A percentile compares a stretch with the other conserved stretches of the same genome.
Conservation (phyloP, 2,888 invertebrate species). For the Nineta flava region DNA sequence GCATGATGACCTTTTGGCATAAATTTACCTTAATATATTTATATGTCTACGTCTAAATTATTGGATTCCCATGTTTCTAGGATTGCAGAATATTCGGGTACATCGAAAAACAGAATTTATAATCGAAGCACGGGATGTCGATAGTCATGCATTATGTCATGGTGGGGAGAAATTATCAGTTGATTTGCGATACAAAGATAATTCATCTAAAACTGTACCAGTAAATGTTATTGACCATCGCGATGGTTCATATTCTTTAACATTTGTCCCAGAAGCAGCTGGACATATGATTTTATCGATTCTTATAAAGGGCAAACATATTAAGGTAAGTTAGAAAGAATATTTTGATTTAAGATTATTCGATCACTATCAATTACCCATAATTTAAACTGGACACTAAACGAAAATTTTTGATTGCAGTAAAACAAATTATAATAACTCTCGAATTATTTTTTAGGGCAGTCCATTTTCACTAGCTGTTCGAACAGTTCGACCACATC, state of each 20-base stretch:
- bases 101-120: constrained; percentile 42
- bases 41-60: neutral
- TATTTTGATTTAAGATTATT: too few relatives aligned
- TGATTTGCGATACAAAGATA: constrained; percentile 35
- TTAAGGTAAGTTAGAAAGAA: constrained; percentile 34
- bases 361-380: too few relatives aligned
- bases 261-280: constrained; percentile 43
- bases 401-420: too few relatives aligned
- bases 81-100: constrained; percentile 41
- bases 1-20: too few relatives aligned
- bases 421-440: neutral
- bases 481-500: constrained; percentile 45
- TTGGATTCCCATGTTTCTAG: constrained; percentile 14
- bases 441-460: constrained; percentile 30
- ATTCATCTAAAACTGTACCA: constrained; percentile 24
- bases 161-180: constrained; percentile 47
- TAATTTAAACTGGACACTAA: too few relatives aligned
- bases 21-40: neutral
- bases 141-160: constrained; percentile 45
- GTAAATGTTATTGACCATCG: constrained; percentile 40
- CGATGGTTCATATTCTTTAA: constrained; percentile 46
- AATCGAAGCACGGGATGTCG: constrained; percentile 43
- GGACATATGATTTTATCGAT: constrained; percentile 45
- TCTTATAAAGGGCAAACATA: constrained; percentile 43
- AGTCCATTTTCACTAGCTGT: constrained; percentile 51